These are phyloP conservation scores for Amblyteles armatorius DNA, from an alignment of 2,888 invertebrate species.

Conservation along the genomic window DNA sequence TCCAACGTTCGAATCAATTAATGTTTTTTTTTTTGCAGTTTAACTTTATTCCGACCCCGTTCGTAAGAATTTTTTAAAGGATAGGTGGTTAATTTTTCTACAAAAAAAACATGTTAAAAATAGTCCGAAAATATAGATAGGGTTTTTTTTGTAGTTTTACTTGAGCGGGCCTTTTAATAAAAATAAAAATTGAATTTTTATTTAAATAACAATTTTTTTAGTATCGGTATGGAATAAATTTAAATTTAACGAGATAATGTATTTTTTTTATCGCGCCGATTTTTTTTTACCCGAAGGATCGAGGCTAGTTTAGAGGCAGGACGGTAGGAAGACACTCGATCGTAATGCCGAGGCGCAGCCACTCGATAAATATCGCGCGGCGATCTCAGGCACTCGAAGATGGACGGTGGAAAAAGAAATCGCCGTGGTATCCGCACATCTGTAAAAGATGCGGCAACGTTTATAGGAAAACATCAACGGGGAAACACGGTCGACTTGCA, in stretches of 20 bases:
- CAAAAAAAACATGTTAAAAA: neutral
- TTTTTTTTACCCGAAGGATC: conserved; percentile 8
- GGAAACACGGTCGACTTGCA: neutral
- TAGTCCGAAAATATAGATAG: neutral
- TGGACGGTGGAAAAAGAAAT: conserved; percentile 34
- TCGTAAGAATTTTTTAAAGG: neutral
- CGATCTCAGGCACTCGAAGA: conserved; percentile 24
- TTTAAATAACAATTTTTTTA: too few relatives aligned
- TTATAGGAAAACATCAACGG: conserved; percentile 20
- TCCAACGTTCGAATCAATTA: neutral
- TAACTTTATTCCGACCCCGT: neutral
- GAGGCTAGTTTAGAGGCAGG: conserved; percentile 36
- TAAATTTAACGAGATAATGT: neutral
- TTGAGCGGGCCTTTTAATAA: neutral
- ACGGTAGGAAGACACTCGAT: conserved; percentile 47
- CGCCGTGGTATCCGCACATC: neutral
- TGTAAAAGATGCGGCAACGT: conserved; percentile 16
- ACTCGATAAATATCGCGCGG: conserved; percentile 35
- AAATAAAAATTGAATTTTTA: neutral
- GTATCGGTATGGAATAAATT: neutral
- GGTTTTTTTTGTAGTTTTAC: neutral
- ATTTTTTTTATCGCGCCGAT: neutral
- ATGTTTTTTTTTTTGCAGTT: neutral
- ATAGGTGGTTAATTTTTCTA: neutral
- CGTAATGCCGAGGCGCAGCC: conserved; percentile 32